Base-by-base conservation (phyloP, 1,140 invertebrate genomes). In the Drosophila neocordata region DNA sequence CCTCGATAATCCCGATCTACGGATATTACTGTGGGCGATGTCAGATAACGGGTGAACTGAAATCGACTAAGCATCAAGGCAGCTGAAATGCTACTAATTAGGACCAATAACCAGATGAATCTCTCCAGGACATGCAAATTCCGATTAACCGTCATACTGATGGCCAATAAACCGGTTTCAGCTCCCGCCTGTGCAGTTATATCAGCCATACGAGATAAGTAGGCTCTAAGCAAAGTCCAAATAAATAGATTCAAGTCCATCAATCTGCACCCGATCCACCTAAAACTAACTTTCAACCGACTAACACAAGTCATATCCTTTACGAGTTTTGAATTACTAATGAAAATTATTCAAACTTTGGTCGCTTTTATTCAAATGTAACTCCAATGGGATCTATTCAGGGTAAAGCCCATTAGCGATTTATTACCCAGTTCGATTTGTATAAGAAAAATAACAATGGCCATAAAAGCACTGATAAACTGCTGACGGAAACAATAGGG, bases 1-100 rank as follows among this genome's bases (percentile, higher is more conserved):
- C 93, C 93, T 22, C 94, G 94, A 72, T 94, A 94, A 69, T 95
- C 93, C 48, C 94, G 92, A 79, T 95, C 95, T 69, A 95, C 93
- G 0, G 94, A 95, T 61, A 95, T 94, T 1, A 95, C 95, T 0
- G 94, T 94, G 0, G 95, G 95, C 34, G 93, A 93, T 18, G 89
- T 91, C 3, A 89, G 66, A 62, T 92, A 94, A 1, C 93, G 80
- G 1, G 70, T 62, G 41, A 88, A 35, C 65, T 92, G 91, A 6
- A 90, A 4, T 2, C 66, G 41, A 53, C 89, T 87, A 1, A 90
- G 65, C 35, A 58, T 38, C 24, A 78, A 38, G 0, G 88, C 84
- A 1, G 71, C 44, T 51, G 38, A 77, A 18, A 83, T 74, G 41
- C 80, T 85, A 52, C 56, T 56, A 2, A 87, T 15, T 1, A 91